A percentile compares a stretch with the other conserved stretches of the same genome.
Conservation (phyloP, 2,888 invertebrate species). For the Vesta saturnalis region DNA sequence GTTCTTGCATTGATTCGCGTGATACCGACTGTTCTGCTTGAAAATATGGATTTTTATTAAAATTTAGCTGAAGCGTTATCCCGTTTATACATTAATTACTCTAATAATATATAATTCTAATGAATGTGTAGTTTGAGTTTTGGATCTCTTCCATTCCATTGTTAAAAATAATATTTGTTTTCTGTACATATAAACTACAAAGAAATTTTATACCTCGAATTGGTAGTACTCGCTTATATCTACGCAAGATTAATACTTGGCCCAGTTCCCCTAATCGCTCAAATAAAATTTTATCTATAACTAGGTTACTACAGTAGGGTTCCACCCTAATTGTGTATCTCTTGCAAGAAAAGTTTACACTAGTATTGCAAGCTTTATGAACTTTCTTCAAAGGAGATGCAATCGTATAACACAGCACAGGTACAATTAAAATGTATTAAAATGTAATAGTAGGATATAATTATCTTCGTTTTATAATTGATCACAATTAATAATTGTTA, state of each 20-base stretch:
- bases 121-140: too few species aligned
- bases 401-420: too few species aligned
- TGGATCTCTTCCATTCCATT: too few species aligned
- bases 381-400: background rate
- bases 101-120: background rate
- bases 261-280: background rate
- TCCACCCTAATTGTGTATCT: slow-evolving; percentile 9
- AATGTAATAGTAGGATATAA: too few species aligned
- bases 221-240: background rate
- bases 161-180: background rate
- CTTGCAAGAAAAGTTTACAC: slow-evolving; percentile 6
- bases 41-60: slow-evolving; percentile 41
- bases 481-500: too few species aligned
- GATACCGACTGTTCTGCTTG: slow-evolving; percentile 37
- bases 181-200: too few species aligned
- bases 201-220: background rate
- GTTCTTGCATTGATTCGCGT: slow-evolving; percentile 9
- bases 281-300: slow-evolving; percentile 2
- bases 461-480: too few species aligned
- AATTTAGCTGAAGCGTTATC: slow-evolving; percentile 6
- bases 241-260: background rate
- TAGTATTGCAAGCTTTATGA: background rate
- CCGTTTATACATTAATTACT: background rate
- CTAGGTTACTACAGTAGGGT: slow-evolving; percentile 11
- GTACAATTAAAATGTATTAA: too few species aligned